Base-by-base conservation (phyloP, 2,797 vertebrate species). In the Aotus griseimembra region DNA sequence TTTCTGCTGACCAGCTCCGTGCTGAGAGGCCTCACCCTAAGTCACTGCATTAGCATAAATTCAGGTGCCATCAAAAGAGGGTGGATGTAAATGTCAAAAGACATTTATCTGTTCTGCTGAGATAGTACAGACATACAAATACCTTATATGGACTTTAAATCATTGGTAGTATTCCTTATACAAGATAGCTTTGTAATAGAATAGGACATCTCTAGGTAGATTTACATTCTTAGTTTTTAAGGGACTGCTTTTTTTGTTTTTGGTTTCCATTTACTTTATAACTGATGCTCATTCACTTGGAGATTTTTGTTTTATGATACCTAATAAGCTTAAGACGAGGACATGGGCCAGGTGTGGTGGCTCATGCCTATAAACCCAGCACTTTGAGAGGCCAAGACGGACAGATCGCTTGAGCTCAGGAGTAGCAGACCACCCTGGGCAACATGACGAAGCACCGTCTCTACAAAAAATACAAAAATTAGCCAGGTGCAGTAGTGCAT, bases 191-290 rank as follows among this genome's bases (percentile, higher is more conserved):
- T 80, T 93, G 0, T 76, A 64, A 33, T 64, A 39, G 57, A 82
- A 67, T 44, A 77, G 22, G 33, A 44, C 13, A 39, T 24, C 46
- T 75, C n/a, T 93, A 58, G 50, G 20, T 39, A 79, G 36, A 72
- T 12, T 67, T 39, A 95, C 88, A 39, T 85, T 83, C 30, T 94
- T 88, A 13, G 91, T 91, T 90, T 85, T 81, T 82, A 85, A 86
- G 15, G 30, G n/a, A 52, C 30, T 80, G 39, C 4, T 14, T 81
- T 85, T 64, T 61, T 20, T 1, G 19, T 7, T 76, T 87, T 80
- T 39, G 19, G 20, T 36, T 67, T 93, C 33, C 33, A 33, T 84
- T 94, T 90, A 24, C 77, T 96, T 95, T 81, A 64, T 89, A 15
- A 57, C 8, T 48, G 64, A 48, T 19, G 13, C 2, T 93, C 52